Percentiles rank a stretch among this genome's conserved stretches.
These are phyloP conservation scores for Palythoa grandiflora DNA, from an alignment of 92 coral and sea anemone species.

Conservation along the genomic window DNA sequence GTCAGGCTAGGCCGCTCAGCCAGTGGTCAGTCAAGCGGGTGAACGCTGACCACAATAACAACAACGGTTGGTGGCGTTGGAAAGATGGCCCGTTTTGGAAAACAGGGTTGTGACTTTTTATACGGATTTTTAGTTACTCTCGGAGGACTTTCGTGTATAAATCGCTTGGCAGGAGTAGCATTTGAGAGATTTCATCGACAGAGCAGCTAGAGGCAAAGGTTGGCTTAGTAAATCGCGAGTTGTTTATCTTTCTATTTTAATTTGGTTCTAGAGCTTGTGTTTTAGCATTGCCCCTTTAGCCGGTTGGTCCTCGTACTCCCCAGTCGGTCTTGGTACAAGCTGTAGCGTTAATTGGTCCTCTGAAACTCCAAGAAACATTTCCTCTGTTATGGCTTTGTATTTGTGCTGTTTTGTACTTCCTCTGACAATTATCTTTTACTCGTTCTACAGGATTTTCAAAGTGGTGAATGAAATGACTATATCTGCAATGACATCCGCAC, in stretches of 20 bases:
- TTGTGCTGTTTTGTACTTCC: background rate
- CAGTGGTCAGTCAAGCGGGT: too few species aligned
- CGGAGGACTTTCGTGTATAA: conserved; percentile 1
- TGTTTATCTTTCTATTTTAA: background rate
- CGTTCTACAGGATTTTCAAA: background rate
- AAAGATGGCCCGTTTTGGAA: conserved; percentile 16
- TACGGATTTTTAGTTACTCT: conserved; percentile 2
- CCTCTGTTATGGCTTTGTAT: background rate
- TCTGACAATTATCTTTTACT: background rate
- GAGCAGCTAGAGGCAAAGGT: background rate
- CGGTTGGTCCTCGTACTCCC: conserved; percentile 14
- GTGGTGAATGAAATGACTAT: background rate
- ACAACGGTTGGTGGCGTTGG: too few species aligned
- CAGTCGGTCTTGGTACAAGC: background rate
- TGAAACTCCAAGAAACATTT: background rate
- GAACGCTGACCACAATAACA: too few species aligned
- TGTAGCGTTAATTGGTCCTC: conserved; percentile 3
- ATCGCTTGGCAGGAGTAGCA: conserved; percentile 14
- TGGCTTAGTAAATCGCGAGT: background rate
- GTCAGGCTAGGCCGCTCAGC: too few species aligned
- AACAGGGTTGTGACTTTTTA: background rate
- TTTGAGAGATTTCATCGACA: conserved; percentile 13
- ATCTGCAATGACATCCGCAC: background rate
- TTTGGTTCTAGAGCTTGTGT: background rate
- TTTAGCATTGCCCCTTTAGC: conserved; percentile 4